A percentile compares a stretch with the other conserved stretches of the same genome.
Conservation (phyloP, 1,140 invertebrate genomes). For the Zaprionus inermis region DNA sequence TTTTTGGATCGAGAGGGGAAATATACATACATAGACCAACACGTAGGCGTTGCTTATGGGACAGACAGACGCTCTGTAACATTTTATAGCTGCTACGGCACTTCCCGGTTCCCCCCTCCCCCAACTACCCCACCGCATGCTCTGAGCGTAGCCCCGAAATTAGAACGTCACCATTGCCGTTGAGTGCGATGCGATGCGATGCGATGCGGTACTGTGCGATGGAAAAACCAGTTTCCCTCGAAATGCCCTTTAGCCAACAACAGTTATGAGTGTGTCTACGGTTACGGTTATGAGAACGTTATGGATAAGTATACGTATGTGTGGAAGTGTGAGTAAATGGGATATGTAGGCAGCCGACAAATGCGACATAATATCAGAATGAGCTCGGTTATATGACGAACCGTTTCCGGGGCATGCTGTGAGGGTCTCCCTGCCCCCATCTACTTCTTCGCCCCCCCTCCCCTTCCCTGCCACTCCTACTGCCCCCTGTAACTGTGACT, state of each 20-base stretch:
- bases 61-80: slow-evolving; percentile 36
- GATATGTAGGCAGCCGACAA: slow-evolving; percentile 23
- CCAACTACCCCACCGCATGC: not conserved
- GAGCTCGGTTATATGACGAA: slow-evolving; percentile 28
- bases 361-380: slow-evolving; percentile 45
- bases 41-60: slow-evolving; percentile 46
- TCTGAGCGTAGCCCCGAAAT: slow-evolving; percentile 43
- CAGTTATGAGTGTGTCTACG: slow-evolving; percentile 21
- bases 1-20: slow-evolving; percentile 11
- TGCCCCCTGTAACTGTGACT: slow-evolving; percentile 4
- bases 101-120: not conserved
- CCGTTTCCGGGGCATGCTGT: slow-evolving; percentile 31
- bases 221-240: slow-evolving; percentile 53
- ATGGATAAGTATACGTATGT: not conserved
- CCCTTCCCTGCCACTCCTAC: not conserved
- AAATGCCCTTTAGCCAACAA: slow-evolving; percentile 12
- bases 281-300: slow-evolving; percentile 5
- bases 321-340: not conserved
- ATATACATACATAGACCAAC: not conserved
- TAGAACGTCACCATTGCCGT: slow-evolving; percentile 53
- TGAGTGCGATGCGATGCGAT: slow-evolving; percentile 30
- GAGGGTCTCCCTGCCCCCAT: not conserved
- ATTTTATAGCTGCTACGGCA: slow-evolving; percentile 36
- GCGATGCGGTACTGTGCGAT: too few species aligned
- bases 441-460: not conserved